Base-by-base conservation (phyloP, 1,140 invertebrate genomes). In the Sycobia sp. region DNA sequence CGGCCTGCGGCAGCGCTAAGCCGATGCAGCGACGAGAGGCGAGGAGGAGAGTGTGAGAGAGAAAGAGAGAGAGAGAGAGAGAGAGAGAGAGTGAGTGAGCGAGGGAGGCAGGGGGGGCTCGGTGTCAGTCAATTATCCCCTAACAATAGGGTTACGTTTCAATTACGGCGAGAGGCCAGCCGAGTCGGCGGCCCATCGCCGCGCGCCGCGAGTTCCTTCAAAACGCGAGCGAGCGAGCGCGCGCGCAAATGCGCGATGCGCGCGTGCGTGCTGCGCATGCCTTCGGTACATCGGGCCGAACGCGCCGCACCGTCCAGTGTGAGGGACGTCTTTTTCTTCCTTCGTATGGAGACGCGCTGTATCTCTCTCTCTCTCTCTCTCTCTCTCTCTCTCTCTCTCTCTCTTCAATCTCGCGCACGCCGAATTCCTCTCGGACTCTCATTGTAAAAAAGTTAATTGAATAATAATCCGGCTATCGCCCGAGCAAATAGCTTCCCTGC, bases 71-170 rank as follows among this genome's bases (percentile, higher is more conserved):
- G n/a, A n/a, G n/a, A n/a, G n/a, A n/a, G n/a, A n/a, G n/a, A n/a
- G n/a, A n/a, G n/a, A n/a, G n/a, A n/a, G n/a, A n/a, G n/a, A n/a
- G n/a, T n/a, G n/a, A n/a, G n/a, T n/a, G n/a, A 71, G 49, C 68
- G 65, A 62, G 44, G 53, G 57, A 46, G 2, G 1, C 20, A 4
- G 43, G 20, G 55, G 34, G 66, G 71, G 69, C 70, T 72, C 67
- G 68, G 69, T 75, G 75, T 76, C 74, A 76, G 73, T 77, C 73
- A 77, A 80, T 79, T 78, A 77, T 72, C 66, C 66, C 69, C 70
- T 73, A 78, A 80, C 77, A 80, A 79, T 77, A 72, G 69, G 69
- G 73, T 80, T 78, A 80, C 73, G 73, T 80, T 79, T 77, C 77
- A 80, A 79, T 80, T 77, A 79, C 72, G 73, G 71, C 68, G 18